Evolutionary conservation across 2,888 invertebrate species (phyloP).

Genomic region (Diloba caeruleocephala): DNA sequence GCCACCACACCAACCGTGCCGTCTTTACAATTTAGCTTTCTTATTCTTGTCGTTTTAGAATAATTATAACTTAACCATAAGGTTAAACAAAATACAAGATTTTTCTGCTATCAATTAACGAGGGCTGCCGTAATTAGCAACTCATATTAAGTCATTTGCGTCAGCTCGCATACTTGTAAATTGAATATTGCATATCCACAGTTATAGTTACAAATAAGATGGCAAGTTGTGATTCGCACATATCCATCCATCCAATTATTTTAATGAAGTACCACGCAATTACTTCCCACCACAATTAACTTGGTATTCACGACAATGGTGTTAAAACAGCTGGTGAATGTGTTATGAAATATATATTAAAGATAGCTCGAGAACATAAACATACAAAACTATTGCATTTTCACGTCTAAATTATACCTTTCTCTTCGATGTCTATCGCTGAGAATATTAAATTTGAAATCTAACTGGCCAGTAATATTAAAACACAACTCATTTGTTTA

Average conservation of each 20-base stretch:
- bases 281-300: slow-evolving; percentile 57
- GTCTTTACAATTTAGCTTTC: slow-evolving; percentile 5
- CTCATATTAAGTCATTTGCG: slow-evolving; percentile 44
- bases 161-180: slow-evolving; percentile 26
- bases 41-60: slow-evolving; percentile 14
- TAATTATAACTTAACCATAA: slow-evolving; percentile 11
- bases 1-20: too few relatives aligned
- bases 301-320: slow-evolving; percentile 56
- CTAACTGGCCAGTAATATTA: too few relatives aligned
- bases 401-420: background rate
- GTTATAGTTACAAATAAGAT: slow-evolving; percentile 61
- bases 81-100: slow-evolving; percentile 19
- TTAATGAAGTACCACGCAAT: slow-evolving; percentile 69
- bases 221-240: slow-evolving; percentile 62
- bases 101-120: slow-evolving; percentile 12
- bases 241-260: too few relatives aligned
- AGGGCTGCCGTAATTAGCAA: slow-evolving; percentile 22
- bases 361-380: slow-evolving; percentile 13
- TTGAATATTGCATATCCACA: slow-evolving; percentile 45
- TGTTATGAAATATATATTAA: slow-evolving; percentile 53
- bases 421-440: background rate
- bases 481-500: too few relatives aligned
- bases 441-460: too few relatives aligned
- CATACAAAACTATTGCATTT: slow-evolving; percentile 1
- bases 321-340: slow-evolving; percentile 46